Evolutionary conservation across 1,140 invertebrate species (phyloP), one percentile per base, ranked within the genome.

Genomic region (Meloidogyne hapla): DNA sequence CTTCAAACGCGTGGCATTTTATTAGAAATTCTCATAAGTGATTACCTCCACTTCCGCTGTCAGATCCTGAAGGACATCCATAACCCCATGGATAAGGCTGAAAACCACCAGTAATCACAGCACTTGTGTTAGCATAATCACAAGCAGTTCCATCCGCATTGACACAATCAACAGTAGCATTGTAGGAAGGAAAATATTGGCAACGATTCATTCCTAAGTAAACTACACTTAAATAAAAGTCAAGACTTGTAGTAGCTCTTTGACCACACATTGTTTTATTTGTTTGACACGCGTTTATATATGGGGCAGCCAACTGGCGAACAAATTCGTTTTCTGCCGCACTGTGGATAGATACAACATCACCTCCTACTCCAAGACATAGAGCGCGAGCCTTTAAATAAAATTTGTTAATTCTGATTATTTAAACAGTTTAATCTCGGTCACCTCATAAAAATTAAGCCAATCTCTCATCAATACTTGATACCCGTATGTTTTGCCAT

Each of bases 331-430:
- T 56, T n/a, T 56, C 48, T 5, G 48, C 48, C 1, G 0, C 1
- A 21, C 48, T 56, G n/a, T 56, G 48, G 18, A 56, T 56, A 8
- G 48, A 56, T n/a, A 18, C 48, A 4, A 56, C 48, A n/a, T 56
- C 48, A 56, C 48, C 48, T n/a, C 48, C 48, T n/a, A 56, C n/a
- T 56, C 18, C 48, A n/a, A 56, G 48, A 56, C 48, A 56, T 56
- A n/a, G 4, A 1, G 48, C 48, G 6, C n/a, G 48, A 8, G 33
- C 33, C 33, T 33, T 33, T 33, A 33, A 33, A 33, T 33, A 33
- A 33, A 33, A 6, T 33, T 33, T 33, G 9, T 33, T 33, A 33
- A 6, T 33, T 33, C 33, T 33, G 33, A 8, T 33, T 33, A 33
- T n/a, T n/a, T n/a, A n/a, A n/a, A n/a, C n/a, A n/a, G n/a, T n/a